Percentiles rank a stretch among this genome's conserved stretches.
Conservation (phyloP, 2,797 vertebrate genomes). For the Chloroceryle amazona region DNA sequence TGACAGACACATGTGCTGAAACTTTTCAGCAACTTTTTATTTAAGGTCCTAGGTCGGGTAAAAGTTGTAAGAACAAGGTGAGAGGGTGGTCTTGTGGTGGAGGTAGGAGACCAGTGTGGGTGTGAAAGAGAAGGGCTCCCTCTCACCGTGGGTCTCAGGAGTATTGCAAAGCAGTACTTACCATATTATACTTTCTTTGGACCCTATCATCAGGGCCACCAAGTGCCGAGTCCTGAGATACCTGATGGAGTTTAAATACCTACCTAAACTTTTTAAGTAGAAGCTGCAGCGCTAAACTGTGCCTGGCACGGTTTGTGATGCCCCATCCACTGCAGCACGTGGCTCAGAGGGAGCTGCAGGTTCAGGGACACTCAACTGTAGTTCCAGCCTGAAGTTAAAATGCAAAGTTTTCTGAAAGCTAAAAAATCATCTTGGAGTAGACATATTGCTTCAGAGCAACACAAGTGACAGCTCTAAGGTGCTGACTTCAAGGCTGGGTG, state of each 20-base stretch:
- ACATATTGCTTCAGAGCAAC: background rate
- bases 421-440: background rate
- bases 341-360: background rate
- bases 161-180: fast-evolving
- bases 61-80: background rate
- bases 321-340: background rate
- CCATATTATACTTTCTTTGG: fast-evolving
- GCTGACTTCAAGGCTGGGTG: background rate
- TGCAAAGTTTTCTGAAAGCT: background rate
- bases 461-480: background rate
- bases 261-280: background rate
- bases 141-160: background rate
- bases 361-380: background rate
- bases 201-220: fast-evolving
- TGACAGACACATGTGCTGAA: background rate
- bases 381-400: background rate
- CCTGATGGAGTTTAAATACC: fast-evolving
- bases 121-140: background rate
- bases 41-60: background rate
- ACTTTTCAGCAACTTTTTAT: background rate
- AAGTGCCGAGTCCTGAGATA: background rate
- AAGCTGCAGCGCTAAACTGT: background rate
- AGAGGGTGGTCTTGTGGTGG: fast-evolving
- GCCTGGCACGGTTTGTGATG: fast-evolving
- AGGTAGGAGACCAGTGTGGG: fast-evolving